phyloP scores from a whole-genome alignment of 2,113 vertebrate genomes.

The Microtus richardsoni region DNA sequence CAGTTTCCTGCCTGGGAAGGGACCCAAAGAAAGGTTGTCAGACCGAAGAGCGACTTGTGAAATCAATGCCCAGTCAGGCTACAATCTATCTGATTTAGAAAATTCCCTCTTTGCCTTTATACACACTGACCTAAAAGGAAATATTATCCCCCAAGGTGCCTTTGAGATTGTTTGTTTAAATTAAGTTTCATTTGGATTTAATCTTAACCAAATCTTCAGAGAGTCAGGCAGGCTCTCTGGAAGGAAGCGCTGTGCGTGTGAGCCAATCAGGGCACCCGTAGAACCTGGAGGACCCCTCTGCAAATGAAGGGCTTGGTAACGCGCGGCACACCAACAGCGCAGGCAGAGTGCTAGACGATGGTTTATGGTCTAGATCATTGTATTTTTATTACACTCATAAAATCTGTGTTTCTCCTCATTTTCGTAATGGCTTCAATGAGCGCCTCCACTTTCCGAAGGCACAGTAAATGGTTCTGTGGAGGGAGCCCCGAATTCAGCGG shows the following conservation, averaged over 20 bases:
- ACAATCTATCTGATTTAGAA: constrained; percentile 65
- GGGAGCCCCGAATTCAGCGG: constrained; percentile 50
- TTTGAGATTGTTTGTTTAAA: constrained; percentile 86
- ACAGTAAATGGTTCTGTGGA: constrained; percentile 87
- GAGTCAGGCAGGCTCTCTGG: constrained; percentile 68
- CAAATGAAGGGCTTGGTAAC: constrained; percentile 84
- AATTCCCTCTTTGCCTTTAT: constrained; percentile 63
- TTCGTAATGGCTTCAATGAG: constrained; percentile 93
- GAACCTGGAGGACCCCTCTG: constrained; percentile 71
- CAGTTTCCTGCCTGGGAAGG: background rate
- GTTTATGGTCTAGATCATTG: constrained; percentile 93
- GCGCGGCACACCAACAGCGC: constrained; percentile 88
- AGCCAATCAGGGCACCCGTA: constrained; percentile 76
- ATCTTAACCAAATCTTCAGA: constrained; percentile 84
- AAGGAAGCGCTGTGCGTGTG: constrained; percentile 64
- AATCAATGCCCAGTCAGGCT: background rate
- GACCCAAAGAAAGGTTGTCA: background rate
- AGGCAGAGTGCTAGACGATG: constrained; percentile 88
- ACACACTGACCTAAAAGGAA: constrained; percentile 81
- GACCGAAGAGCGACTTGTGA: background rate
- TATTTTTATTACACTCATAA: constrained; percentile 95
- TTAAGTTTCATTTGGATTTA: constrained; percentile 87
- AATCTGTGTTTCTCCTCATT: constrained; percentile 93
- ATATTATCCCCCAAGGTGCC: constrained; percentile 78
- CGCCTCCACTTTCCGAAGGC: constrained; percentile 89